Evolutionary conservation across 2,888 invertebrate species (phyloP).

Genomic region (Diarsia mendica): DNA sequence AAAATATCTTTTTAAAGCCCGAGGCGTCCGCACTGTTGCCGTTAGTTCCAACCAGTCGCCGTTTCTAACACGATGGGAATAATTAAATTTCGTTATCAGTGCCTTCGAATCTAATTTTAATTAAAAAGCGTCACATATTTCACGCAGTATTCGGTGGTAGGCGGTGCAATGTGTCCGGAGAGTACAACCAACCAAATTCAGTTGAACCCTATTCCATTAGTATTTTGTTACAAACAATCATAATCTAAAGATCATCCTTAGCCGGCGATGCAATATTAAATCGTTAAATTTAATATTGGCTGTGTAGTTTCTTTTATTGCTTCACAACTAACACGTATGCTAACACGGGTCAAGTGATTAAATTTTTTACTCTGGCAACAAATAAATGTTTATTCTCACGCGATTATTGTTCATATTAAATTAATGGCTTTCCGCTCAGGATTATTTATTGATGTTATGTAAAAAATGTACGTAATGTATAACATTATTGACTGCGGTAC

Average conservation of each 20-base stretch:
- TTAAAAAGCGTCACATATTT: slow-evolving; percentile 90
- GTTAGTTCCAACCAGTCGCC: slow-evolving; percentile 73
- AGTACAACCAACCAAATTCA: slow-evolving; percentile 76
- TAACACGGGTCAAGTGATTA: slow-evolving; percentile 85
- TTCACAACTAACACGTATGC: slow-evolving; percentile 85
- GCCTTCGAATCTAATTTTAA: slow-evolving; percentile 88
- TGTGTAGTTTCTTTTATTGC: slow-evolving; percentile 88
- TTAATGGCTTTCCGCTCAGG: slow-evolving; percentile 76
- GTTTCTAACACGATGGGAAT: slow-evolving; percentile 81
- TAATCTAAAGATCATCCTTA: slow-evolving; percentile 73
- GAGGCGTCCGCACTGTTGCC: slow-evolving; percentile 69
- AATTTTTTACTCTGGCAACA: slow-evolving; percentile 79
- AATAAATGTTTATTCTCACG: slow-evolving; percentile 88
- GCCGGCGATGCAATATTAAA: slow-evolving; percentile 86
- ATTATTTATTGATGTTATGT: slow-evolving; percentile 79
- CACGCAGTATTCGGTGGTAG: slow-evolving; percentile 88
- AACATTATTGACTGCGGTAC: slow-evolving; percentile 58
- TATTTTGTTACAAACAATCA: slow-evolving; percentile 64
- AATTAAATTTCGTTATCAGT: slow-evolving; percentile 88
- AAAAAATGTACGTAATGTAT: slow-evolving; percentile 69
- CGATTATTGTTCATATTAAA: slow-evolving; percentile 83
- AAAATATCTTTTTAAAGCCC: slow-evolving; percentile 58
- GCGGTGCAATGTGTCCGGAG: slow-evolving; percentile 82
- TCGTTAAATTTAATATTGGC: slow-evolving; percentile 90
- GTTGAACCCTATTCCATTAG: slow-evolving; percentile 73